Base-by-base conservation (phyloP, 2,888 invertebrate species). In the Drosophila monieri region DNA sequence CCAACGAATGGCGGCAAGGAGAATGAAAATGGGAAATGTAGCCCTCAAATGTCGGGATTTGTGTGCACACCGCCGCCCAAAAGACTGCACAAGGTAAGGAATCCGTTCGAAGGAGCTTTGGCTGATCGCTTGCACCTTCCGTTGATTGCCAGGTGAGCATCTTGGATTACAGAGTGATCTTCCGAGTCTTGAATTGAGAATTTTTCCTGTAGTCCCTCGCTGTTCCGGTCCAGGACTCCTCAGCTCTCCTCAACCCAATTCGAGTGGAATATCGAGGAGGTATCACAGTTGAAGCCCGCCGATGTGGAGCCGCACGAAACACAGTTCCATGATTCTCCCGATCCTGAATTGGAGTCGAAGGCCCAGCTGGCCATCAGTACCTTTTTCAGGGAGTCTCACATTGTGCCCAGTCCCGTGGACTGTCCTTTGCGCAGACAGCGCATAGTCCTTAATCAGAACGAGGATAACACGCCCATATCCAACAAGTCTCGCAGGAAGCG, bases 251-350 rank as follows among this genome's bases (percentile, higher is more conserved):
- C 90, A n/a, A 90, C 91, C n/a, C 92, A 92, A 60, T 94, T 94
- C 80, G 92, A 92, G 60, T 95, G 95, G 95, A 94, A 93, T n/a
- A 94, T 95, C 47, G 94, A 95, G 37, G 94, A 95, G 73, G 92
- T 95, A n/a, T 94, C 95, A 1, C 91, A 91, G 32, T 90, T 95
- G 8, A 92, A 93, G 67, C 95, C 95, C 9, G 94, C 93, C 0
- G 93, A 93, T 78, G 94, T 95, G 55, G 94, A 91, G 56, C 88
- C 92, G 35, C 93, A 93, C 25, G 90, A 93, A 35, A 93, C 94
- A 12, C 94, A 94, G 78, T 93, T 93, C 77, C 91, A 91, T 47
- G 86, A 90, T 32, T 91, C 92, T 0, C 92, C 90, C 3, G 94
- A 95, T 89, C 93, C 94, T 0, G 93, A 93, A 39, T 87, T 92